A percentile compares a stretch with the other conserved stretches of the same genome.
These are phyloP conservation scores for Toxotes jaculatrix DNA, from an alignment of 2,113 vertebrate species.

Conservation along the genomic window DNA sequence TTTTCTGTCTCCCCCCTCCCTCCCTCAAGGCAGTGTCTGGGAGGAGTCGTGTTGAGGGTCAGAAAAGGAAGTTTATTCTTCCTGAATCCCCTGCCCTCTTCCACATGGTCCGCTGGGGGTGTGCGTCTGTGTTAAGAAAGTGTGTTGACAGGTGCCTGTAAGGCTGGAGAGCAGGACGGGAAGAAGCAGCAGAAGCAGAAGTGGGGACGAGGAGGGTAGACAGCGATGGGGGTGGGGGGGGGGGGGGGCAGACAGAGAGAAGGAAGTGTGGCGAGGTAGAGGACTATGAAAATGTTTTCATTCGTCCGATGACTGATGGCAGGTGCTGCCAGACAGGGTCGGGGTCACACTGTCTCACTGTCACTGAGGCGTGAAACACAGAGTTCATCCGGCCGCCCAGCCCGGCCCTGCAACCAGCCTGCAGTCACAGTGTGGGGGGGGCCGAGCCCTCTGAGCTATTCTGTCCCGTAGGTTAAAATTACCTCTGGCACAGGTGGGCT, in stretches of 20 bases:
- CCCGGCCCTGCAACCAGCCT: slow-evolving; percentile 37
- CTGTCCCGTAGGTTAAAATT: slow-evolving; percentile 31
- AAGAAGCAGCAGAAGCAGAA: slow-evolving; percentile 12
- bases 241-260: slow-evolving; percentile 22
- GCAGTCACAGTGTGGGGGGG: slow-evolving; percentile 5
- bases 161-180: slow-evolving; percentile 68
- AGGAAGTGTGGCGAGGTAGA: slow-evolving; percentile 50
- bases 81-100: slow-evolving; percentile 65
- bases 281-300: slow-evolving; percentile 83
- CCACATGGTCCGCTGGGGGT: slow-evolving; percentile 51
- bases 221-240: neutral
- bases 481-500: slow-evolving; percentile 51
- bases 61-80: slow-evolving; percentile 74
- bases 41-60: slow-evolving; percentile 64
- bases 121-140: slow-evolving; percentile 63
- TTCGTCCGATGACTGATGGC: slow-evolving; percentile 80
- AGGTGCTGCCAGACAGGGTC: slow-evolving; percentile 79
- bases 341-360: slow-evolving; percentile 74
- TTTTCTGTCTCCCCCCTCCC: neutral
- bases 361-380: slow-evolving; percentile 68
- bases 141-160: slow-evolving; percentile 82
- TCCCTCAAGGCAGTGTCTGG: slow-evolving; percentile 47
- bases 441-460: slow-evolving; percentile 14
- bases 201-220: slow-evolving; percentile 66
- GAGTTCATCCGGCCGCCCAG: slow-evolving; percentile 54